phyloP scores from a whole-genome alignment of 2,888 invertebrate species.

The Scaptomyza parva region DNA sequence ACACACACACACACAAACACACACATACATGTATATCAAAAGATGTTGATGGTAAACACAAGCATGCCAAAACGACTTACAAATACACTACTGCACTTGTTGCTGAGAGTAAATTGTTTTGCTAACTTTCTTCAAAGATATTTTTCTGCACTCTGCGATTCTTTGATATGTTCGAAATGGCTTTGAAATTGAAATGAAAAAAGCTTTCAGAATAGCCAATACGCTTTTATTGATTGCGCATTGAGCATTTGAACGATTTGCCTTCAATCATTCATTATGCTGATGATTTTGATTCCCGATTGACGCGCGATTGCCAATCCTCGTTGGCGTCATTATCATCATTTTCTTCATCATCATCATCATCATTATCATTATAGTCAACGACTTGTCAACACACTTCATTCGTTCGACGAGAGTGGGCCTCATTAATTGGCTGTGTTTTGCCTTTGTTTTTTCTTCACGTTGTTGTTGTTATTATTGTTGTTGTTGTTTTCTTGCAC shows the following conservation, averaged over 20 bases:
- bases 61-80: not conserved
- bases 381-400: not conserved
- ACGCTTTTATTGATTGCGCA: not conserved
- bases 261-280: not conserved
- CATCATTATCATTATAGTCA: not conserved
- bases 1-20: not conserved
- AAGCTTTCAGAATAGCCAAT: constrained; percentile 19
- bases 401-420: constrained; percentile 3
- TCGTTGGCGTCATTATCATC: not conserved
- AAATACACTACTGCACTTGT: constrained; percentile 11
- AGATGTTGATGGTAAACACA: constrained; percentile 14
- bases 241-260: not conserved
- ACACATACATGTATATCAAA: not conserved
- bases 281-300: not conserved
- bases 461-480: too few species aligned
- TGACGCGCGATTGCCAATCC: not conserved
- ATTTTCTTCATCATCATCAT: not conserved
- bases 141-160: not conserved
- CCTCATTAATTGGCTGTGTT: constrained; percentile 42
- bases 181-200: constrained; percentile 3
- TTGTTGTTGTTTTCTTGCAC: constrained; percentile 6
- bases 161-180: too few species aligned
- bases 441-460: constrained; percentile 32
- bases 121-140: too few species aligned
- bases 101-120: too few species aligned